A percentile compares a stretch with the other conserved stretches of the same genome.
These are phyloP conservation scores for Serilophus lunatus DNA, from an alignment of 2,113 vertebrate genomes.

Conservation along the genomic window DNA sequence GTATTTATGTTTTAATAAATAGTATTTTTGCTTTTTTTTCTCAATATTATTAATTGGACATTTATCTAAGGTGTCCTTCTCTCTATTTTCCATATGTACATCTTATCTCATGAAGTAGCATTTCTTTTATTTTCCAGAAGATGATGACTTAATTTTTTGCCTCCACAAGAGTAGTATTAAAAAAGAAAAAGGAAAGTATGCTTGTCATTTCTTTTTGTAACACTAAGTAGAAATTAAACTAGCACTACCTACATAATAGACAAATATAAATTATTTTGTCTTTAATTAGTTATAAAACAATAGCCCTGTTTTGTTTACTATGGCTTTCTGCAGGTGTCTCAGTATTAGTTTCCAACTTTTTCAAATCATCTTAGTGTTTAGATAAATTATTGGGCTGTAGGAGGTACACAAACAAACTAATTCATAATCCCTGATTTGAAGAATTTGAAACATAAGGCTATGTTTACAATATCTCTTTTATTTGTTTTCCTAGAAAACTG, in stretches of 20 bases:
- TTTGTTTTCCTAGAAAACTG: not conserved
- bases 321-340: not conserved
- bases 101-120: not conserved
- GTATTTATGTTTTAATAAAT: not conserved
- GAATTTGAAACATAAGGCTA: not conserved
- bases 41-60: not conserved
- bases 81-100: not conserved
- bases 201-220: not conserved
- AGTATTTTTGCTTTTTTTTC: not conserved
- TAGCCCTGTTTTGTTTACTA: not conserved
- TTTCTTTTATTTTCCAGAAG: not conserved
- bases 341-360: not conserved
- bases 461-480: not conserved
- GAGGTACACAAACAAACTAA: not conserved
- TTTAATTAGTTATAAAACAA: not conserved
- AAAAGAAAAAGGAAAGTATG: not conserved
- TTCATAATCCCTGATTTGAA: not conserved
- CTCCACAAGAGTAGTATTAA: not conserved
- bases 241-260: not conserved
- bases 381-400: not conserved
- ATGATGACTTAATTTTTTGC: not conserved
- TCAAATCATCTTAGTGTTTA: not conserved
- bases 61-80: not conserved
- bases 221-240: not conserved
- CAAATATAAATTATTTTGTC: not conserved